Base-by-base conservation (phyloP, 2,888 invertebrate species). In the Cecidostiba fungosa region DNA sequence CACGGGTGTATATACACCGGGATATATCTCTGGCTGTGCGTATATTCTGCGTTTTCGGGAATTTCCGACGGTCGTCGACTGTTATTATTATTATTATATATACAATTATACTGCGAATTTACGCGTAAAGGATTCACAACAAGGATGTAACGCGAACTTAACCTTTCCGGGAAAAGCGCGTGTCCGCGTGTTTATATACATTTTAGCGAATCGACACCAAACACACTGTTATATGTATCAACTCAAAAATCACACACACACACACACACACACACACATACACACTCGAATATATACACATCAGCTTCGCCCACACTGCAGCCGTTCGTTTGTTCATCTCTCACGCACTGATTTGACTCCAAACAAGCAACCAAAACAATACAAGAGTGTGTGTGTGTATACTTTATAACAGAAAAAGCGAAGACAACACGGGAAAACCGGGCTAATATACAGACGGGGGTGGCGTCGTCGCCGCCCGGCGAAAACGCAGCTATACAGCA, bases 391-490 rank as follows among this genome's bases (percentile, higher is more conserved):
- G 6, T 2, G 6, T 19, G 16, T 59, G 23, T 59, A 59, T 59
- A 50, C 50, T 50, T 50, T 2, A 8, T 6, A n/a, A n/a, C 4
- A 1, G 19, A 50, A 10, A 50, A 4, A 16, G 3, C 14, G 16
- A 19, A 50, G 10, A 19, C 4, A 0, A 19, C 50, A 50, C 50
- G 50, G 16, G 16, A 19, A 50, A 19, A 16, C 19, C 50, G 50
- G 19, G 50, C 50, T 19, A n/a, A n/a, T n/a, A 19, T 16, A 50
- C 16, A 6, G 54, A n/a, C n/a, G 54, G 54, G 54, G 54, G 54
- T 59, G 54, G 54, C 54, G 54, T 59, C 54, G 54, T 59, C n/a
- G 54, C 54, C 54, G 54, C 54, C 54, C 54, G 54, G 54, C 54
- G 54, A 59, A 59, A 59, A 59, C 54, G 54, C 54, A n/a, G 43